phyloP scores from a whole-genome alignment of 2,113 vertebrate genomes.

The Anguilla japonica region DNA sequence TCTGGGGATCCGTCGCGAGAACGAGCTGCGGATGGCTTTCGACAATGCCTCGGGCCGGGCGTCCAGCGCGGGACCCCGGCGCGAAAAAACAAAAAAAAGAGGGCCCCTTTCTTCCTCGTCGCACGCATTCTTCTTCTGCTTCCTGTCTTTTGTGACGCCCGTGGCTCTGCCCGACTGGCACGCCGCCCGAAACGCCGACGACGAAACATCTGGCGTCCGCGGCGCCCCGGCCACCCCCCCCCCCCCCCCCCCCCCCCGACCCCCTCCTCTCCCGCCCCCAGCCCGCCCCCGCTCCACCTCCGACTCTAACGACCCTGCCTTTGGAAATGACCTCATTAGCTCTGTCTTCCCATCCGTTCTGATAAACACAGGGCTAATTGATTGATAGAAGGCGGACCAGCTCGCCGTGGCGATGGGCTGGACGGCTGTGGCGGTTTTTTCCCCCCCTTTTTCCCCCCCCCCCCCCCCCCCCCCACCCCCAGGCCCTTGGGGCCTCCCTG shows the following conservation, averaged over 20 bases:
- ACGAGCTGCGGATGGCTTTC: not conserved
- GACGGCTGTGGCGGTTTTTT: not conserved
- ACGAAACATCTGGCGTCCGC: slow-evolving; percentile 35
- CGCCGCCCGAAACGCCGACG: slow-evolving; percentile 19
- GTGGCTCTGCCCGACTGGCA: slow-evolving; percentile 13
- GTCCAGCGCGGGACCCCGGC: not conserved
- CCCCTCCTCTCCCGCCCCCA: not conserved
- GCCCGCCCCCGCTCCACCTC: not conserved
- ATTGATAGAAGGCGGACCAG: slow-evolving; percentile 29
- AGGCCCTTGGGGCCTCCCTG: not conserved
- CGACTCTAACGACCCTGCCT: slow-evolving; percentile 24
- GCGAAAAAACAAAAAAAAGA: not conserved
- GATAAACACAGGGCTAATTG: slow-evolving; percentile 36
- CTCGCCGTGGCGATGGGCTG: slow-evolving; percentile 13
- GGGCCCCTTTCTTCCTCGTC: slow-evolving; percentile 6
- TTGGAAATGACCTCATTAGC: slow-evolving; percentile 45
- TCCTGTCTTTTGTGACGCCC: slow-evolving; percentile 28
- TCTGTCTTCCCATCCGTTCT: slow-evolving; percentile 37
- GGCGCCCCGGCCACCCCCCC: slow-evolving; percentile 1
- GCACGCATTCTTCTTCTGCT: slow-evolving; percentile 18
- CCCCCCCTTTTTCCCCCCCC: slow-evolving; percentile 5
- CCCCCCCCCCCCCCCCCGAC: too few relatives aligned
- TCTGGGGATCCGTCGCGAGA: not conserved
- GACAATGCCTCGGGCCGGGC: not conserved
- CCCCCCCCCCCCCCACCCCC: not conserved